phyloP scores from a whole-genome alignment of 1,140 invertebrate species.

The Formica selysi region DNA sequence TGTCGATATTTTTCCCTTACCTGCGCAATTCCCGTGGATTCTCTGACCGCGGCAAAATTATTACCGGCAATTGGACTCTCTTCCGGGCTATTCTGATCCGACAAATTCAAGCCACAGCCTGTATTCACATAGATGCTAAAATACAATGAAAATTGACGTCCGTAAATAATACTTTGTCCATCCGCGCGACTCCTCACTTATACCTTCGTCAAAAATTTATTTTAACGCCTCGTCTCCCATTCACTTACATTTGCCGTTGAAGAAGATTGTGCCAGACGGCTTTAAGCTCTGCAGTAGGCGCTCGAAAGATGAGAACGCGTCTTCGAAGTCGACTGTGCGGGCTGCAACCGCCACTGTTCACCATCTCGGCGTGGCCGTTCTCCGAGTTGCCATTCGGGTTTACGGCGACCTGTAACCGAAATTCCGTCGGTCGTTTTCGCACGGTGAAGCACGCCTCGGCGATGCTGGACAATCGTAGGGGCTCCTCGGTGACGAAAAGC shows the following conservation, averaged over 20 bases:
- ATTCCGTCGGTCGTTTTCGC: slow-evolving; percentile 90
- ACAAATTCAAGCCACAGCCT: slow-evolving; percentile 85
- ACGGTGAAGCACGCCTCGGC: slow-evolving; percentile 94
- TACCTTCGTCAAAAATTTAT: slow-evolving; percentile 4
- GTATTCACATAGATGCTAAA: slow-evolving; percentile 91
- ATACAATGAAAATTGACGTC: slow-evolving; percentile 72
- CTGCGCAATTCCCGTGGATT: slow-evolving; percentile 80
- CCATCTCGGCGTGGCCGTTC: slow-evolving; percentile 75
- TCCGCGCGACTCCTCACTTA: background rate
- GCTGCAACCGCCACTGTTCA: slow-evolving; percentile 82
- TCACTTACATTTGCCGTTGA: slow-evolving; percentile 94
- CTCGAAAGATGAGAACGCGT: slow-evolving; percentile 90
- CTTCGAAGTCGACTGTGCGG: slow-evolving; percentile 86
- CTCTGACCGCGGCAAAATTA: slow-evolving; percentile 78
- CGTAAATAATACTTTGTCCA: slow-evolving; percentile 28
- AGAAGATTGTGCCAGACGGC: slow-evolving; percentile 96
- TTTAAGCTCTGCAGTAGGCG: slow-evolving; percentile 93
- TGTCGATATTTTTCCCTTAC: slow-evolving; percentile 68
- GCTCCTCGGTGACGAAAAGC: slow-evolving; percentile 94
- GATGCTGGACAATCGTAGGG: slow-evolving; percentile 91
- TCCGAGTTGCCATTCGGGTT: slow-evolving; percentile 74
- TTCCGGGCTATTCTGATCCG: slow-evolving; percentile 89
- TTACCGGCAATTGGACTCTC: slow-evolving; percentile 81
- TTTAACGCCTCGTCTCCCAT: slow-evolving; percentile 73
- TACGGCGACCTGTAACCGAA: slow-evolving; percentile 83